Base-by-base conservation (phyloP, 2,888 invertebrate species). In the Nomada ferruginata region DNA sequence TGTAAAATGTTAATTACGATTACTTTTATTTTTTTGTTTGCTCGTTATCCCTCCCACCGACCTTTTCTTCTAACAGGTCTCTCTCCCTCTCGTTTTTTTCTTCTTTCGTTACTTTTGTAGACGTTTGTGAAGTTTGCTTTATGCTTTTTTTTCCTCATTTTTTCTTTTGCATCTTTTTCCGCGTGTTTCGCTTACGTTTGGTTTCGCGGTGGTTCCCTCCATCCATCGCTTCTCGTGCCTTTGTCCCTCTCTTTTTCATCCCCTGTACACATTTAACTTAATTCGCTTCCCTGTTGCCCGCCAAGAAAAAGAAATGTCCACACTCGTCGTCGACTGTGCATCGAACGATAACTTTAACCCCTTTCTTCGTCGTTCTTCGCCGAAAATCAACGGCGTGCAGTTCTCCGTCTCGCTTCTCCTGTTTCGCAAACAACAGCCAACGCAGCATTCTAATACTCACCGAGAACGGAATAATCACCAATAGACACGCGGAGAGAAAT, bases 121-220 rank as follows among this genome's bases (percentile, higher is more conserved):
- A 85, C 75, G 75, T 82, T 83, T 79, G 63, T 82, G 68, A 82
- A 70, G 66, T 86, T 64, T 50, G 23, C 47, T 50, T 75, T 66
- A 57, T 53, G n/a, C 44, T 77, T 83, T 47, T 72, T 57, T 66
- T 72, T 79, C 74, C 76, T 52, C 53, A 53, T 66, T 70, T 50
- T 23, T 64, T 74, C 76, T 44, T 47, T 71, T 75, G 53, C 65
- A 36, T 74, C 81, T 60, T 64, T 57, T 60, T 64, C 80, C 76
- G 76, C 81, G 42, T 68, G 53, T 71, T 70, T 77, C 80, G 79
- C 79, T 36, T 81, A 82, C 84, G 77, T 74, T 81, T 89, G 84
- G 75, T 60, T 85, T 84, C 85, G 73, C 85, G 82, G 71, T 86
- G 82, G 73, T 84, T 87, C 69, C 79, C 82, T 85, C 82, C 79